These are phyloP conservation scores for Eurytoma californica DNA, from an alignment of 2,888 invertebrate genomes.

Conservation along the genomic window DNA sequence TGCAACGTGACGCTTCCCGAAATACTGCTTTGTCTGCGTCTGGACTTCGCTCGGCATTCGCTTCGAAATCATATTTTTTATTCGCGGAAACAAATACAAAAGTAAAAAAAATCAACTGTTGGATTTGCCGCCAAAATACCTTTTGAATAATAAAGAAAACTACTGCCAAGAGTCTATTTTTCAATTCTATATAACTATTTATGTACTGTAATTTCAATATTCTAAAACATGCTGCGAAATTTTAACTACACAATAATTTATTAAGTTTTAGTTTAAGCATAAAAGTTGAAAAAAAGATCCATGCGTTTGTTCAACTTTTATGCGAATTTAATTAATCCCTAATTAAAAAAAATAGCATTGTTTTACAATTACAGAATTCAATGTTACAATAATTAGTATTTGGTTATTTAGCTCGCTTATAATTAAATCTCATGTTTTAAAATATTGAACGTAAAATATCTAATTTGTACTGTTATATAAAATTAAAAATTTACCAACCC, in stretches of 20 bases:
- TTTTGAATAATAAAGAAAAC: constrained; percentile 33
- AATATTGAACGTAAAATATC: not conserved
- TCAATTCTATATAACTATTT: constrained; percentile 21
- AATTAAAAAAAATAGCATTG: not conserved
- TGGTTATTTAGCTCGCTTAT: not conserved
- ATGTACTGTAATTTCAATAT: constrained; percentile 11
- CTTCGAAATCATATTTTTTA: not conserved
- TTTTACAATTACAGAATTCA: constrained; percentile 9
- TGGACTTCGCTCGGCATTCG: constrained; percentile 2
- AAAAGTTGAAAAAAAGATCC: constrained; percentile 20
- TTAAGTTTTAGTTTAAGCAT: constrained; percentile 1
- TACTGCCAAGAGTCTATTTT: constrained; percentile 43
- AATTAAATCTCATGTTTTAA: constrained; percentile 11
- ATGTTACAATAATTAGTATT: not conserved
- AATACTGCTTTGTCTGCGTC: constrained; percentile 6
- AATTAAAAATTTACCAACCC: constrained; percentile 28
- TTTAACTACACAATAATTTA: not conserved
- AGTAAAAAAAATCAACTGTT: constrained; percentile 13
- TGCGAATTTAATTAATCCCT: not conserved
- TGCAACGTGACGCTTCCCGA: constrained; percentile 15
- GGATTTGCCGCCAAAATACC: not conserved
- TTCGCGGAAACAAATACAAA: constrained; percentile 3
- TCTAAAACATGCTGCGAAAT: not conserved
- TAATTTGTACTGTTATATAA: constrained; percentile 13
- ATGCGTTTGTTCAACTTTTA: constrained; percentile 7